Conservation (phyloP, 2,113 vertebrate species). For the Tachysurus vachellii region DNA sequence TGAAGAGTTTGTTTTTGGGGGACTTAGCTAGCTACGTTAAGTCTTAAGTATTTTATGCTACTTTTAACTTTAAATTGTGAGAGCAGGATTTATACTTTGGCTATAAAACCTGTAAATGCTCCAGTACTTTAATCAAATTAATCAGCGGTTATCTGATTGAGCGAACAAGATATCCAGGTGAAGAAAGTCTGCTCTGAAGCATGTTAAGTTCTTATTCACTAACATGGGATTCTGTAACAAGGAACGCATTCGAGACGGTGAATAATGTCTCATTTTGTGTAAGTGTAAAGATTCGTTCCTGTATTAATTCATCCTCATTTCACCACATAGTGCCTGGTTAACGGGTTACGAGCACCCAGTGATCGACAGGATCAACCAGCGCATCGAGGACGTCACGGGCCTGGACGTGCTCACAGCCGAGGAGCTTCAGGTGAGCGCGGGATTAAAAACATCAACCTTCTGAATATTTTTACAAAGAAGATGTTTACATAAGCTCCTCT, state of each 20-base stretch:
- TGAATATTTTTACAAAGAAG: not conserved
- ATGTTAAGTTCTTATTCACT: not conserved
- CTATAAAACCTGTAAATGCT: not conserved
- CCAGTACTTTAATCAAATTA: not conserved
- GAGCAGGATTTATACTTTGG: not conserved
- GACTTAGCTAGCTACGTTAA: not conserved
- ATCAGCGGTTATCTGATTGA: not conserved
- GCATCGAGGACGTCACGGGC: conserved; percentile 92
- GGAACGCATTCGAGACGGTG: not conserved
- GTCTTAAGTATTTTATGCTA: too few relatives aligned
- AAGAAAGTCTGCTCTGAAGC: not conserved
- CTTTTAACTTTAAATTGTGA: not conserved
- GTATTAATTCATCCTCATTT: not conserved
- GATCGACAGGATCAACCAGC: conserved; percentile 83
- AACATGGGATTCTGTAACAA: not conserved
- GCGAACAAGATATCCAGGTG: not conserved
- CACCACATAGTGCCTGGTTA: conserved; percentile 85
- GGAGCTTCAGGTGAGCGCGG: conserved; percentile 82
- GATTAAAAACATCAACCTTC: not conserved
- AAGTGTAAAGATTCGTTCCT: not conserved
- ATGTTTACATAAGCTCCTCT: not conserved
- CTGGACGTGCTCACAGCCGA: conserved; percentile 95
- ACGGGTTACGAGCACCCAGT: conserved; percentile 87
- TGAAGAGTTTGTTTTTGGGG: not conserved
- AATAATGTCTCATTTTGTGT: not conserved